Evolutionary conservation across 2,113 vertebrate species (phyloP), one percentile per base, ranked within the genome.

Genomic region (Centropus bengalensis): DNA sequence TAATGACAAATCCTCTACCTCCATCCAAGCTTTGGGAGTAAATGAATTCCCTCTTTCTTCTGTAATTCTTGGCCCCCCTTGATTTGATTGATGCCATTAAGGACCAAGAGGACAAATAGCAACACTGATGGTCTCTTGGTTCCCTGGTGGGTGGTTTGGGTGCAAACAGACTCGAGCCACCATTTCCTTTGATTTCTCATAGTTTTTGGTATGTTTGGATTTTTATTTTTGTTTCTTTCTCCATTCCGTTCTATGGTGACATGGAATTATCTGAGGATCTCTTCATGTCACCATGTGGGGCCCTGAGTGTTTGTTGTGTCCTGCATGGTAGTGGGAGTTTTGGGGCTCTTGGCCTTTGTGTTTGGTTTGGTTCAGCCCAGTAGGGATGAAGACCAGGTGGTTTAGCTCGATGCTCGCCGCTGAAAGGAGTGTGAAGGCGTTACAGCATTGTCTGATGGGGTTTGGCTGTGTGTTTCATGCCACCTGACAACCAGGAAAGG

Each of bases 271-370:
- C 33, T 85, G 44, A 88, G 12, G 49, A 82, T 19, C 27, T 76
- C 71, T 86, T 8, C 36, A 36, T 36, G 59, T 28, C 4, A 9
- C 30, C 8, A 1, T 2, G 0, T 2, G 18, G 44, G 44, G 36
- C 45, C 24, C 18, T 1, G 10, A 27, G 15, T 5, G 1, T 47
- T 56, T 69, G 36, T 9, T 52, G n/a, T 7, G 1, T 55, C 67
- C 38, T 38, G 54, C 20, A 9, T 10, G 1, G 40, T 11, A 14
- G 3, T 85, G 70, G 54, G 66, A 54, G 44, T 52, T 0, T 0
- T 28, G 40, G n/a, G 17, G 74, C 30, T 52, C 69, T 87, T 2
- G 0, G 60, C 32, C 49, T 91, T 81, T 0, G 0, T 2, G 3
- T 58, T 87, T 33, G 42, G 28, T 51, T 13, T 91, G 42, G 3